These are phyloP conservation scores for Aythya fuligula DNA, from an alignment of 2,797 vertebrate species.

Conservation along the genomic window DNA sequence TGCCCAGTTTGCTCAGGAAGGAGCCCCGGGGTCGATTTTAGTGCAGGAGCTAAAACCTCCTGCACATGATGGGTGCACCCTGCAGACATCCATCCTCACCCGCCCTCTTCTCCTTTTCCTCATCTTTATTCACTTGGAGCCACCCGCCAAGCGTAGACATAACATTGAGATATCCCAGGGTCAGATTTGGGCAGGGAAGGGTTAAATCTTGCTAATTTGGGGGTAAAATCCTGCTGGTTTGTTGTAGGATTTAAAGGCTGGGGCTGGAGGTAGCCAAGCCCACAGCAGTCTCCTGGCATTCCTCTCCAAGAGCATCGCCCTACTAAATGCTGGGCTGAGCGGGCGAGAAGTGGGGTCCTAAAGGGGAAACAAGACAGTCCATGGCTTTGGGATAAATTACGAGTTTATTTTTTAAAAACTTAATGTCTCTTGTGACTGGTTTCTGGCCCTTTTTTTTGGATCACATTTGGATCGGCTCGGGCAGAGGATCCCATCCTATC, in stretches of 20 bases:
- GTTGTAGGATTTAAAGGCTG: neutral
- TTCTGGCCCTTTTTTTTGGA: neutral
- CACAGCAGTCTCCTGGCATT: neutral
- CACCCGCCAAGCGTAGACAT: rapidly evolving
- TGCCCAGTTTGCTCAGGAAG: neutral
- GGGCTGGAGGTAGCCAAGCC: neutral
- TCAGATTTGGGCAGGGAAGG: neutral
- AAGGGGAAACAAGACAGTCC: neutral
- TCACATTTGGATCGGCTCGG: rapidly evolving
- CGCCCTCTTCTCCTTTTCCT: rapidly evolving
- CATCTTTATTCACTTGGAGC: neutral
- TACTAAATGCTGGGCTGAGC: neutral
- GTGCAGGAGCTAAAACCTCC: neutral
- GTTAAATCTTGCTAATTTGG: neutral
- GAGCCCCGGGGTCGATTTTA: neutral
- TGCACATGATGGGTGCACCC: neutral
- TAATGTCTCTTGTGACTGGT: neutral
- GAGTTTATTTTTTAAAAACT: neutral
- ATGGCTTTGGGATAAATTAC: neutral
- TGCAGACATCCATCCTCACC: neutral
- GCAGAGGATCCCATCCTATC: neutral
- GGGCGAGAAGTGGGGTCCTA: neutral
- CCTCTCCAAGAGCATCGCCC: neutral
- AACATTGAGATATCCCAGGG: neutral
- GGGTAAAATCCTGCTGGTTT: neutral